Conservation (phyloP, 1,140 invertebrate species). For the Cepaea nemoralis region DNA sequence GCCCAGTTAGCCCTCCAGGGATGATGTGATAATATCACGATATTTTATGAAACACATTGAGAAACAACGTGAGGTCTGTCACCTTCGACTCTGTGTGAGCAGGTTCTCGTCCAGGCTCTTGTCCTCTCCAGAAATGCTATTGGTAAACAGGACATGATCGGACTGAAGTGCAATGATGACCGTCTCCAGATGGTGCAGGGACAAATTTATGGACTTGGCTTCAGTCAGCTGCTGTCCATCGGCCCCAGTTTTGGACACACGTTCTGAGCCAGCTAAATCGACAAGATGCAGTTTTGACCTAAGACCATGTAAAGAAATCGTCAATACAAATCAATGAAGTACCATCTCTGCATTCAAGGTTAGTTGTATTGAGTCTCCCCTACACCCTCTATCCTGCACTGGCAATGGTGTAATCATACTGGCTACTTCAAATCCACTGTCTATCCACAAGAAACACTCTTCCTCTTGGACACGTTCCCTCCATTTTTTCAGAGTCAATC, state of each 20-base stretch:
- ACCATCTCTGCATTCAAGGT: no score
- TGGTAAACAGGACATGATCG: slow-evolving; percentile 32
- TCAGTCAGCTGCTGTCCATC: slow-evolving; percentile 76
- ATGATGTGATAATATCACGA: no score
- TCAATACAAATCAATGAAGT: no score
- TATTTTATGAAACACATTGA: no score
- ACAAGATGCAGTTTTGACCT: slow-evolving; percentile 79
- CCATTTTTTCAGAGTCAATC: no score
- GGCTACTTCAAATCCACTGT: no score
- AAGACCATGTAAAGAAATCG: slow-evolving; percentile 29
- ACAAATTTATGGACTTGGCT: slow-evolving; percentile 78
- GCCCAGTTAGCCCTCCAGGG: no score
- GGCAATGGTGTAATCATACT: no score
- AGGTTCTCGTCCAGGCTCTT: background rate
- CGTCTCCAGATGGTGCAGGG: slow-evolving; percentile 78
- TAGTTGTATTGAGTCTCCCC: no score
- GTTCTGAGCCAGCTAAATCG: slow-evolving; percentile 77
- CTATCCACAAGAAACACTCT: no score
- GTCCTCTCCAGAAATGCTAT: background rate
- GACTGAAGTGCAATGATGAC: slow-evolving; percentile 63
- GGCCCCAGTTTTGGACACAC: slow-evolving; percentile 71
- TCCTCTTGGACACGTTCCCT: no score
- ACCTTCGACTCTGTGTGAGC: background rate
- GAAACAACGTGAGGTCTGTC: background rate
- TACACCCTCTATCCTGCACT: no score